Percentiles rank a stretch among this genome's conserved stretches.
These are phyloP conservation scores for Lobophora halterata DNA, from an alignment of 2,888 invertebrate species.

Conservation along the genomic window DNA sequence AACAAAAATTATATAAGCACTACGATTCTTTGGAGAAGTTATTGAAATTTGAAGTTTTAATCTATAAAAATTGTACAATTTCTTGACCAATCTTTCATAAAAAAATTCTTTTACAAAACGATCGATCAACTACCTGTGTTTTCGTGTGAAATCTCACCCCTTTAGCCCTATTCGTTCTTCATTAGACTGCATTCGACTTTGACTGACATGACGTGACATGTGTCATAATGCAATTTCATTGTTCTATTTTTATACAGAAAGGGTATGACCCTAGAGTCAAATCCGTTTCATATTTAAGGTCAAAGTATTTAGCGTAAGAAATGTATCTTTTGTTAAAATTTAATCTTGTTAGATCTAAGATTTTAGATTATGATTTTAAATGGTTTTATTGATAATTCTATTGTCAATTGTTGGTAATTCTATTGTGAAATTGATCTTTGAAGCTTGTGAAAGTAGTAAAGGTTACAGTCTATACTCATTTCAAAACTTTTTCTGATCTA, in stretches of 20 bases:
- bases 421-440: conserved; percentile 31
- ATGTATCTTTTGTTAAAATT: conserved; percentile 36
- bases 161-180: conserved; percentile 39
- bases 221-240: conserved; percentile 46
- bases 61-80: no score
- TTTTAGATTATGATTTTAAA: conserved; percentile 38
- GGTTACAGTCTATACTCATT: no score
- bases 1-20: no score
- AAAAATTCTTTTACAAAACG: no score
- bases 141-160: conserved; percentile 38
- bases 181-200: conserved; percentile 56
- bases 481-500: no score
- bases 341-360: conserved; percentile 46
- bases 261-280: conserved; percentile 51
- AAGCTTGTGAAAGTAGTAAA: no score
- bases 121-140: conserved; percentile 18
- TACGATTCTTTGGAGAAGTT: no score
- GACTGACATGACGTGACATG: conserved; percentile 49
- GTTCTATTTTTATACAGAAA: conserved; percentile 45
- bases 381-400: conserved; percentile 46
- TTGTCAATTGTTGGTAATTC: conserved; percentile 37
- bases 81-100: no score
- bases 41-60: background rate
- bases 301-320: conserved; percentile 46
- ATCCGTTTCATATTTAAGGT: conserved; percentile 47